These are phyloP conservation scores for Etheostoma spectabile DNA, from an alignment of 2,113 vertebrate species.

Conservation along the genomic window DNA sequence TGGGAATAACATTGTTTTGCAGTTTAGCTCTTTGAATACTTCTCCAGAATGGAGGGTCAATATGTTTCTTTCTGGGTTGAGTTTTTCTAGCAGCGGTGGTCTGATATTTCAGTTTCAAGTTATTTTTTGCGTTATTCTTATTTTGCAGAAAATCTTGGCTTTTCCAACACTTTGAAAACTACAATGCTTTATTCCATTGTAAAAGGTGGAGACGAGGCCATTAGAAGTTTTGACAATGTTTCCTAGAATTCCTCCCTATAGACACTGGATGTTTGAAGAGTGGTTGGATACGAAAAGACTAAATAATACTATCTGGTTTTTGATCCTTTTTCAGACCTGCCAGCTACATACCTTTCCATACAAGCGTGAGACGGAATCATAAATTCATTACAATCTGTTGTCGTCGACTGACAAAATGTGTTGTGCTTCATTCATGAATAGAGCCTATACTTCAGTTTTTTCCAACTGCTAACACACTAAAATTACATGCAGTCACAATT, in stretches of 20 bases:
- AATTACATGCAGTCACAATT: no score
- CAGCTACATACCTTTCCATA: neutral
- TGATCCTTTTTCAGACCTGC: neutral
- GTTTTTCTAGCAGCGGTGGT: neutral
- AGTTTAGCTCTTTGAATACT: conserved; percentile 13
- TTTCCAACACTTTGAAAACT: neutral
- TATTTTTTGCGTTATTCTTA: neutral
- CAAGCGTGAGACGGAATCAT: neutral
- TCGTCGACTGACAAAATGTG: neutral
- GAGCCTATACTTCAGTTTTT: neutral
- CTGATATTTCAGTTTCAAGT: neutral
- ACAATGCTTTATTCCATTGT: neutral
- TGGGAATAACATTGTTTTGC: conserved; percentile 4
- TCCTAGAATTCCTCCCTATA: neutral
- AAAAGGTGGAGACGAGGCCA: neutral
- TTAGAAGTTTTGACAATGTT: neutral
- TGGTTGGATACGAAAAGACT: neutral
- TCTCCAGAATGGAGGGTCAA: neutral
- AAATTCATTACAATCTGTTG: neutral
- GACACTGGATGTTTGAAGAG: neutral
- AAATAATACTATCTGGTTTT: neutral
- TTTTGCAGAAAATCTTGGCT: neutral
- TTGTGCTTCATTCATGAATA: neutral
- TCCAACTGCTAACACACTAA: no score
- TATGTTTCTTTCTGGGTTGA: neutral